A percentile compares a stretch with the other conserved stretches of the same genome.
Conservation (phyloP, 2,113 vertebrate species). For the Lagopus muta region DNA sequence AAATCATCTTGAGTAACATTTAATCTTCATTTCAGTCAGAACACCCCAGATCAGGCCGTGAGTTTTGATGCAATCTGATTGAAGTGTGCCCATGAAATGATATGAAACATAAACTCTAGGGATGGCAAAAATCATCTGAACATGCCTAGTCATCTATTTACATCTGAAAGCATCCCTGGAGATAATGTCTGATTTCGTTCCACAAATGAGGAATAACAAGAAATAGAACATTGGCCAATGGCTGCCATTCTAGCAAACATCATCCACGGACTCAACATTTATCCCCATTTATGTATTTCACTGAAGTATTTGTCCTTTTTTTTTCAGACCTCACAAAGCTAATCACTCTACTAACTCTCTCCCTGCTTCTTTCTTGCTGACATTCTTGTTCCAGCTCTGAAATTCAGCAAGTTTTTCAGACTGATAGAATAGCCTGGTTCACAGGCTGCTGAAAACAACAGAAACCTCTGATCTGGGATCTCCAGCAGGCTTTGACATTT, state of each 20-base stretch:
- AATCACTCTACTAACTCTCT: neutral
- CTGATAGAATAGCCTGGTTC: rapidly evolving
- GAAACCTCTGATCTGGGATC: neutral
- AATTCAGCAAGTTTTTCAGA: neutral
- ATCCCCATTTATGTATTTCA: slow-evolving; percentile 1
- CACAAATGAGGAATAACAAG: slow-evolving; percentile 65
- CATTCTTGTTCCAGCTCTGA: neutral
- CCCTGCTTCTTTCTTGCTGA: neutral
- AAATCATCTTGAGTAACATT: neutral
- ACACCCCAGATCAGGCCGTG: neutral
- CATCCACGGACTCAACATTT: neutral
- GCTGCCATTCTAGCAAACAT: slow-evolving; percentile 20
- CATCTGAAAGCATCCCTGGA: slow-evolving; percentile 52
- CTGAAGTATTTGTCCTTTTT: neutral
- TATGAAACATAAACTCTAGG: slow-evolving; percentile 52
- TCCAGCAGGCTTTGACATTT: neutral
- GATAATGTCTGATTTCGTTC: slow-evolving; percentile 23
- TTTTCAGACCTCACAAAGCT: neutral
- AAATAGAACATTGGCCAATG: neutral
- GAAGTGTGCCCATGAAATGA: slow-evolving; percentile 68
- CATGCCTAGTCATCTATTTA: slow-evolving; percentile 71
- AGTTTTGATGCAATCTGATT: slow-evolving; percentile 36
- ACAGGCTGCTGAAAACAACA: neutral
- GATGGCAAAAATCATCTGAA: slow-evolving; percentile 47
- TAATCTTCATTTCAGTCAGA: slow-evolving; percentile 46